Evolutionary conservation across 2,797 vertebrate species (phyloP), one percentile per base, ranked within the genome.

Genomic region (Oryzias sinensis): DNA sequence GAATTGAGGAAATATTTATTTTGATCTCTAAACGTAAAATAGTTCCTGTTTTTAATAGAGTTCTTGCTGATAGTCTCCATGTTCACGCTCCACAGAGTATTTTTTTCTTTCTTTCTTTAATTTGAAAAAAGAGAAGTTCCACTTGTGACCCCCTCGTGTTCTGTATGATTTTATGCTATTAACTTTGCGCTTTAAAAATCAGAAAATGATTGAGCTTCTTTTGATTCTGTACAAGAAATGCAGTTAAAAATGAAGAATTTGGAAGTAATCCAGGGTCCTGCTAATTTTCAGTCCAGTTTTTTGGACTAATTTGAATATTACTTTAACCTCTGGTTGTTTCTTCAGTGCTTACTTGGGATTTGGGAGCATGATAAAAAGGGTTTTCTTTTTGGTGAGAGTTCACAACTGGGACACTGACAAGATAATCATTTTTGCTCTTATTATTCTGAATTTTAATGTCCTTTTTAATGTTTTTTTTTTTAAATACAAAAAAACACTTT

Each of bases 61-160:
- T 37, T 33, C 6, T 6, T 41, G 5, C 15, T 22, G 56, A 33
- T 44, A 14, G 49, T 59, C 0, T 52, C 42, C 4, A 3, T 46
- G 24, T 46, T 45, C 24, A 46, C 13, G 14, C 42, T 48, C 6
- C 15, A 49, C 4, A 4, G 47, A 43, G 55, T 18, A 64, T 46
- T 65, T 42, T 53, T 53, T 67, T 22, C 20, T 65, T 67, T 49
- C 46, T 24, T 22, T 18, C 24, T 16, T 65, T 67, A 37, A 63
- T 68, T 70, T 37, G 3, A 37, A 37, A 37, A 37, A 51, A 44
- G 62, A 49, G 17, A 29, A n/a, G 15, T 44, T 43, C 53, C 50
- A 25, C 43, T 72, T 29, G 9, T 58, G 56, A 70, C 62, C 46
- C 60, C 59, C 43, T 76, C 27, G 8, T 37, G 22, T 63, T 74